These are phyloP conservation scores for Cavia aperea DNA, from an alignment of 2,113 vertebrate genomes.

Conservation along the genomic window DNA sequence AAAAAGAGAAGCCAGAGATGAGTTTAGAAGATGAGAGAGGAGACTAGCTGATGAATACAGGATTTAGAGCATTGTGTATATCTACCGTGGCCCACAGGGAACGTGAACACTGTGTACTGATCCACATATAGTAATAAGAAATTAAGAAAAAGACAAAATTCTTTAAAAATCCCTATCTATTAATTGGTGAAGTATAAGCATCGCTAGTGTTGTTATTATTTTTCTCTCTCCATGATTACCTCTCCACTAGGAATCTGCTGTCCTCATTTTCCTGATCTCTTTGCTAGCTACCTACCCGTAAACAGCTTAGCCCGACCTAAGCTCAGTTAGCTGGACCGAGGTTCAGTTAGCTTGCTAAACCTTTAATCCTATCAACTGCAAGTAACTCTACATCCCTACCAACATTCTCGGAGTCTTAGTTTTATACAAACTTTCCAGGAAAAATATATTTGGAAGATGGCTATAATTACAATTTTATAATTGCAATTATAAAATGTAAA, in stretches of 20 bases:
- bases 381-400: not conserved
- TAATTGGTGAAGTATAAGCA: not conserved
- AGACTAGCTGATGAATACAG: not conserved
- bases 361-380: not conserved
- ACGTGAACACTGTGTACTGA: not conserved
- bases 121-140: not conserved
- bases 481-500: not conserved
- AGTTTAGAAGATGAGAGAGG: not conserved
- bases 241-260: not conserved
- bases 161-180: not conserved
- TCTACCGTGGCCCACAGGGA: not conserved
- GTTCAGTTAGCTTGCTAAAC: not conserved
- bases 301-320: no score
- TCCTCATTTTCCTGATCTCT: not conserved
- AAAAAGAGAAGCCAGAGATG: not conserved
- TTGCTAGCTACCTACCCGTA: not conserved
- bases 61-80: no score
- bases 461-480: not conserved
- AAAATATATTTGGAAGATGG: not conserved
- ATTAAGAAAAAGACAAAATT: not conserved
- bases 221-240: not conserved
- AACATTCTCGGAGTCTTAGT: slow-evolving; percentile 11
- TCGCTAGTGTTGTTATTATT: not conserved
- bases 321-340: no score
- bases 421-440: not conserved